These are phyloP conservation scores for Acinonyx jubatus DNA, from an alignment of 2,113 vertebrate genomes.

Conservation along the genomic window DNA sequence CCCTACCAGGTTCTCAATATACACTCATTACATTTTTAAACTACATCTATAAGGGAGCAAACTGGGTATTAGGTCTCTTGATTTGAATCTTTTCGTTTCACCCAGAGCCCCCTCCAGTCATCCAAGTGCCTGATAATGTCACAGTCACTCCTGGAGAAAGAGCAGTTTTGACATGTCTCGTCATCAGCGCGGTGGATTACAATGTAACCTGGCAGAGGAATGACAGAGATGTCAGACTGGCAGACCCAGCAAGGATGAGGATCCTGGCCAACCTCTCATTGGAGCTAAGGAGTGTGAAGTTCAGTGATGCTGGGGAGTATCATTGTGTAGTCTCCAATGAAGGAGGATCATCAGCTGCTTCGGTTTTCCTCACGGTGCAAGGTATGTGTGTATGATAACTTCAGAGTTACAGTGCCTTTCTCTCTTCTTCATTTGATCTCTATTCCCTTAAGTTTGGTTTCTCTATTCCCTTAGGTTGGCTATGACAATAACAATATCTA, in stretches of 20 bases:
- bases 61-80: background rate
- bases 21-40: background rate
- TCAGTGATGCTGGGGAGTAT: constrained; percentile 89
- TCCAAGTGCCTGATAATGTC: constrained; percentile 88
- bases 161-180: constrained; percentile 90
- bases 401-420: background rate
- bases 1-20: background rate
- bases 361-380: constrained; percentile 92
- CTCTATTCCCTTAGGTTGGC: background rate
- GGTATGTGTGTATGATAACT: constrained; percentile 82
- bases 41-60: background rate
- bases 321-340: constrained; percentile 89
- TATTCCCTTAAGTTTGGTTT: background rate
- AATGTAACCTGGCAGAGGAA: constrained; percentile 94
- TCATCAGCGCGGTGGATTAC: constrained; percentile 89
- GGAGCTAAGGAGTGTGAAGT: constrained; percentile 86
- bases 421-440: background rate
- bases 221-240: constrained; percentile 81
- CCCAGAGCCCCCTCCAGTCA: constrained; percentile 93
- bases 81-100: background rate
- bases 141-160: constrained; percentile 87
- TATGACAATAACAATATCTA: background rate
- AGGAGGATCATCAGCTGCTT: constrained; percentile 87
- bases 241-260: constrained; percentile 81
- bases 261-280: constrained; percentile 90